These are phyloP conservation scores for Eutrigla gurnardus DNA, from an alignment of 2,797 vertebrate species.

Conservation along the genomic window DNA sequence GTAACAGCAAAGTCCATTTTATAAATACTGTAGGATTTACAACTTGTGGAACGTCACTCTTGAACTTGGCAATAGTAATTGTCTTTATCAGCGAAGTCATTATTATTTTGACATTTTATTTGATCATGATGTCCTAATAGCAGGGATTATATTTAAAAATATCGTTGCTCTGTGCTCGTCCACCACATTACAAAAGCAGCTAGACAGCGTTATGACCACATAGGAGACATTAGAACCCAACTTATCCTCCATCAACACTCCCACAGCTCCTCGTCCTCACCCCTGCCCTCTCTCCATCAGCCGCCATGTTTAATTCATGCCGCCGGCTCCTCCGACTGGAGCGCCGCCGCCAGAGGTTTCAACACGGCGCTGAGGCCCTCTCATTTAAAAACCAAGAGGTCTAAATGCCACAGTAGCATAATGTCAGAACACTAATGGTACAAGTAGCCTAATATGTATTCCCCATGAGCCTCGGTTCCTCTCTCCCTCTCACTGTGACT, in stretches of 20 bases:
- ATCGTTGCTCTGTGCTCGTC: too few species aligned
- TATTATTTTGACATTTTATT: too few species aligned
- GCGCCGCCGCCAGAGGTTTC: conserved; percentile 7
- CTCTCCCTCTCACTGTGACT: conserved; percentile 25
- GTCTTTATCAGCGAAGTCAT: too few species aligned
- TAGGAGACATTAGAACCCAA: too few species aligned
- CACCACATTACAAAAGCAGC: too few species aligned
- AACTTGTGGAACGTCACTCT: too few species aligned
- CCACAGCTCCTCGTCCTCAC: conserved; percentile 24
- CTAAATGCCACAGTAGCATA: conserved; percentile 50
- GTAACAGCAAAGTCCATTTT: not conserved
- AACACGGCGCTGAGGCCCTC: conserved; percentile 13
- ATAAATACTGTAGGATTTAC: too few species aligned
- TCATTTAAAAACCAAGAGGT: conserved; percentile 55
- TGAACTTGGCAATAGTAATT: too few species aligned
- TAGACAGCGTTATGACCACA: too few species aligned
- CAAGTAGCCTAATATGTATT: conserved; percentile 50
- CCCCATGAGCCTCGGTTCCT: conserved; percentile 10
- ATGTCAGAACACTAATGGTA: conserved; percentile 53
- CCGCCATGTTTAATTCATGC: conserved; percentile 56
- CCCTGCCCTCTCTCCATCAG: not conserved
- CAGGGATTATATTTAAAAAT: too few species aligned
- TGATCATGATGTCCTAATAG: too few species aligned
- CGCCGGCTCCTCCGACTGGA: not conserved
- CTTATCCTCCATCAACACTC: too few species aligned